Conservation (phyloP, 2,888 invertebrate genomes). For the Lithophane leautieri region DNA sequence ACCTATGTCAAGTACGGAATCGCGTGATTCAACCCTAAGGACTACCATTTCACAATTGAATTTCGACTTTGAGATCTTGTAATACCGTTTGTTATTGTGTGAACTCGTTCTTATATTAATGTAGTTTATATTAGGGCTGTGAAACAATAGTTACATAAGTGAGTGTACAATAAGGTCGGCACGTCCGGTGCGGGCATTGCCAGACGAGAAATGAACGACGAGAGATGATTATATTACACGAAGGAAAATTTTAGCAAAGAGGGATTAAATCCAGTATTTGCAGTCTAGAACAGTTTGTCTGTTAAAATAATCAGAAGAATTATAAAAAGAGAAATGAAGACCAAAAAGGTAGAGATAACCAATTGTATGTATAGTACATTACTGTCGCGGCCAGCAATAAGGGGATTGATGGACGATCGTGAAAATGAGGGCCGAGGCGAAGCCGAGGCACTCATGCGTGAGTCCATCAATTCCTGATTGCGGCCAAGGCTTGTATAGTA, state of each 20-base stretch:
- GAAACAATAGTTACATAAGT: conserved; percentile 75
- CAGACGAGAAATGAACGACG: conserved; percentile 68
- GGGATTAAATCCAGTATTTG: background rate
- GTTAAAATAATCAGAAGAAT: background rate
- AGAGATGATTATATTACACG: conserved; percentile 67
- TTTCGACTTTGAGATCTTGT: conserved; percentile 30
- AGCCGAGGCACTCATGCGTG: no score
- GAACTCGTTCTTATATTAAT: conserved; percentile 1
- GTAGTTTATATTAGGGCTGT: conserved; percentile 53
- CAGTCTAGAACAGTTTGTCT: background rate
- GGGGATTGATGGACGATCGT: no score
- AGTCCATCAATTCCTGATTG: no score
- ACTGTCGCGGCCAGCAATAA: no score
- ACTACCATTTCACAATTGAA: conserved; percentile 15
- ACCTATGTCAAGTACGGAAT: conserved; percentile 73
- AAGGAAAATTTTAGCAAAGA: conserved; percentile 31
- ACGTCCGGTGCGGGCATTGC: conserved; percentile 74
- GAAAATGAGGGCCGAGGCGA: no score
- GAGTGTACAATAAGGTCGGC: conserved; percentile 78
- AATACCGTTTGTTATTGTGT: conserved; percentile 48
- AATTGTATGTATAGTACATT: background rate
- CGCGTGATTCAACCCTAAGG: conserved; percentile 47
- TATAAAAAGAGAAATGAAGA: background rate
- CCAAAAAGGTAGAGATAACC: background rate
- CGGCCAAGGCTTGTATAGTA: no score